Percentiles rank a stretch among this genome's conserved stretches.
Evolutionary conservation across 2,113 vertebrate species (phyloP).

Genomic region (Myiagra hebetior): DNA sequence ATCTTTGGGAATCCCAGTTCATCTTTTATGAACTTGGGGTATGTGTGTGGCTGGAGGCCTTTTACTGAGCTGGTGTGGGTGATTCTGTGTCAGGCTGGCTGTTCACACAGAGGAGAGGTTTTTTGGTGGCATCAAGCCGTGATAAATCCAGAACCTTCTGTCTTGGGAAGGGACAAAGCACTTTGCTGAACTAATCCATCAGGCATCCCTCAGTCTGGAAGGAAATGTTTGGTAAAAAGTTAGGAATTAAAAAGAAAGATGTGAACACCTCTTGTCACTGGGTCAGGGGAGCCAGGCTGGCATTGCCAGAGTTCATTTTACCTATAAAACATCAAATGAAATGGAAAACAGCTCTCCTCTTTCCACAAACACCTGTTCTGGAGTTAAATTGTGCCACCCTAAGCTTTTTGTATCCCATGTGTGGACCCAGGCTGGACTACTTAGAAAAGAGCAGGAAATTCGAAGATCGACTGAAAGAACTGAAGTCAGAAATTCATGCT

Average conservation of each 20-base stretch:
- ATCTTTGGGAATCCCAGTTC: neutral
- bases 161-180: neutral
- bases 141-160: neutral
- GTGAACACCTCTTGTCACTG: neutral
- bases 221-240: neutral
- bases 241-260: neutral
- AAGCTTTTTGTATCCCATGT: neutral
- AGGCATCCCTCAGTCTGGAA: neutral
- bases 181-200: neutral
- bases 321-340: neutral
- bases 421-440: constrained; percentile 81
- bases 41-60: neutral
- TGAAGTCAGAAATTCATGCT: constrained; percentile 88
- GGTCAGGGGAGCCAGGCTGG: neutral
- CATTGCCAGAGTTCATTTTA: neutral
- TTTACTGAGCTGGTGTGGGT: neutral
- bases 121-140: neutral
- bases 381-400: neutral
- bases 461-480: constrained; percentile 88
- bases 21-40: neutral
- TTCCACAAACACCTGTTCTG: neutral
- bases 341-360: rapidly evolving
- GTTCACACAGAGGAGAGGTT: neutral
- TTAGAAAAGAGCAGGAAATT: constrained; percentile 91
- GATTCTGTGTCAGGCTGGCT: neutral